Evolutionary conservation across 1,140 invertebrate genomes (phyloP), one percentile per base, ranked within the genome.

Genomic region (Drosophila willistoni): DNA sequence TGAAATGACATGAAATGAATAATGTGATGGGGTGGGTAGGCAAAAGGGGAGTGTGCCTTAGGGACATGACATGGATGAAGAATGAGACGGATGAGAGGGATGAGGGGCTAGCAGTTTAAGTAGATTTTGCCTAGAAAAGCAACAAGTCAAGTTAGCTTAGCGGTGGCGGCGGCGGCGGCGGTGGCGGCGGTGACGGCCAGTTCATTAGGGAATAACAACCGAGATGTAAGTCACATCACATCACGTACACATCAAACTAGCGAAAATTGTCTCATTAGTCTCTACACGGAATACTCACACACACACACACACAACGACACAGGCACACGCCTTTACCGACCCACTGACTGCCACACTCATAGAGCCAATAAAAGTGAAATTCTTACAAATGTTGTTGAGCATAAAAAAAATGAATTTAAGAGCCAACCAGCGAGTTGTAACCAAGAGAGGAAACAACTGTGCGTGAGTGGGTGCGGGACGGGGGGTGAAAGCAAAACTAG

Each of bases 231-330:
- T 72, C 78, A 80, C 65, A 70, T 64, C 56, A 67, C 44, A 67
- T 64, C 72, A 65, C 69, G 47, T 56, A 42, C 68, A 68, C 34
- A 55, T 39, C 59, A 73, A 69, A 75, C 78, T 70, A 81, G 71
- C 74, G 71, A 77, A 85, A 85, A 85, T 78, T 78, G 81, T 85
- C 81, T 85, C 81, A 85, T 85, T 85, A 85, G 81, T 70, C 74
- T 56, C 17, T 51, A 51, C 44, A 51, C 44, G 44, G 57, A 71
- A 70, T 62, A 70, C 55, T 19, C 56, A 71, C 65, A 72, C 64
- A 56, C 41, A 59, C 34, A 54, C 29, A 29, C 6, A 29, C 29
- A 29, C 29, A 29, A 29, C 6, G 12, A 62, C 42, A 29, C 33
- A 59, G 36, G 56, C 57, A 57, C 13, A 41, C 51, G 13, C 29